Conservation (phyloP, 2,797 vertebrate genomes). For the Argyrosomus regius region DNA sequence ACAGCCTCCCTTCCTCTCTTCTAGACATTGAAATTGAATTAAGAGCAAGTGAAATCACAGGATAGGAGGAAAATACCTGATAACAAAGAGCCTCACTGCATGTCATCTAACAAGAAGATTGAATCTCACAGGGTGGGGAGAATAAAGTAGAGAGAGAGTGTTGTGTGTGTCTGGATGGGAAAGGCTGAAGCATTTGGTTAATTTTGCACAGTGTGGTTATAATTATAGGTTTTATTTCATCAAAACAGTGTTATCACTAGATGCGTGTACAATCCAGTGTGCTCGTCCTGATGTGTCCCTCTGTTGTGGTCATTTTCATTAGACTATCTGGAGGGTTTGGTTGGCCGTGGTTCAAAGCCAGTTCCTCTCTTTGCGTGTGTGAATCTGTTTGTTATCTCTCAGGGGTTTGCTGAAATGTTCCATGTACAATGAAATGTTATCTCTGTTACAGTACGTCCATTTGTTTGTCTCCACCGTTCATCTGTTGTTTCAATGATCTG, state of each 20-base stretch:
- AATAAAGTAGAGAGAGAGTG: conserved; percentile 51
- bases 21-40: conserved; percentile 73
- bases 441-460: conserved; percentile 55
- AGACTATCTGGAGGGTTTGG: conserved; percentile 20
- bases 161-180: conserved; percentile 54
- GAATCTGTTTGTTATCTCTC: conserved; percentile 49
- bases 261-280: conserved; percentile 11
- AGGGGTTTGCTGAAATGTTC: conserved; percentile 62
- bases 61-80: conserved; percentile 63
- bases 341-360: conserved; percentile 53
- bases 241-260: conserved; percentile 29
- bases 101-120: conserved; percentile 75
- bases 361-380: conserved; percentile 4
- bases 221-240: conserved; percentile 57
- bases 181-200: conserved; percentile 42
- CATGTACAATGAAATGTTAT: conserved; percentile 60
- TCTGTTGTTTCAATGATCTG: conserved; percentile 75
- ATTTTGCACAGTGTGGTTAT: conserved; percentile 61
- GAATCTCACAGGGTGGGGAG: conserved; percentile 62
- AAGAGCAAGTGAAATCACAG: conserved; percentile 82
- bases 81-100: conserved; percentile 65
- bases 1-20: conserved; percentile 53
- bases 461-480: conserved; percentile 62
- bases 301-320: conserved; percentile 49
- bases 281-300: conserved; percentile 11